A percentile compares a stretch with the other conserved stretches of the same genome.
Conservation (phyloP, 64 coral and sea anemone genomes). For the Platygyra sinensis region DNA sequence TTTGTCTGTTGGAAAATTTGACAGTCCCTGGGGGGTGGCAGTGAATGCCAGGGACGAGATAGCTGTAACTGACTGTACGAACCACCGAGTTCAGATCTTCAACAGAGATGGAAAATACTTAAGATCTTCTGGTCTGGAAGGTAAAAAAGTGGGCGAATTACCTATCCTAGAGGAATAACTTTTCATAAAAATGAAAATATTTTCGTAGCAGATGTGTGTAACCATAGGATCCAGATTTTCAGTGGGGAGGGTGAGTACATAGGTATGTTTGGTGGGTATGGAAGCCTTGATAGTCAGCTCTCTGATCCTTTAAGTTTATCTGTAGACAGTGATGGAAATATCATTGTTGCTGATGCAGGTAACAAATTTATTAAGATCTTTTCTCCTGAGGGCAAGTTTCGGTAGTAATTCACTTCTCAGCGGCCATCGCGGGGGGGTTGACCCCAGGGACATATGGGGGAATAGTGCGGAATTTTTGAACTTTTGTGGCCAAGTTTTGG, state of each 20-base stretch:
- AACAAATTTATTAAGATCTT: not conserved
- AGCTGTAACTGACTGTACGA: not conserved
- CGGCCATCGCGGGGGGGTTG: too few relatives aligned
- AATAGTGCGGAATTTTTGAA: too few relatives aligned
- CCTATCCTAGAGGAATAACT: not conserved
- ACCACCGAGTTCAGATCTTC: constrained; percentile 10
- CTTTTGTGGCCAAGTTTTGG: too few relatives aligned
- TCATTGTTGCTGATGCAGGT: not conserved
- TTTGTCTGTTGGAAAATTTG: not conserved
- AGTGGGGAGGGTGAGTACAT: not conserved
- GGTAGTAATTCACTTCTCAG: too few relatives aligned
- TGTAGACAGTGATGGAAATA: not conserved
- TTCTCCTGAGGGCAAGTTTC: not conserved
- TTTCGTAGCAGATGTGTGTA: not conserved
- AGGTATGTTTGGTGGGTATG: not conserved
- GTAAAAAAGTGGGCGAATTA: not conserved
- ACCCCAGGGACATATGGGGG: too few relatives aligned
- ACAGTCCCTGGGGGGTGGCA: not conserved
- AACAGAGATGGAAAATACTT: not conserved
- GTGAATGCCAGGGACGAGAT: not conserved
- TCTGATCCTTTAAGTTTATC: not conserved
- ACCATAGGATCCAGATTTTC: not conserved
- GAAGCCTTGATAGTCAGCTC: constrained; percentile 7
- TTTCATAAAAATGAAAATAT: not conserved
- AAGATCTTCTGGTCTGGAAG: not conserved